A percentile compares a stretch with the other conserved stretches of the same genome.
phyloP scores from a whole-genome alignment of 2,113 vertebrate genomes.

The Rhineura floridana region DNA sequence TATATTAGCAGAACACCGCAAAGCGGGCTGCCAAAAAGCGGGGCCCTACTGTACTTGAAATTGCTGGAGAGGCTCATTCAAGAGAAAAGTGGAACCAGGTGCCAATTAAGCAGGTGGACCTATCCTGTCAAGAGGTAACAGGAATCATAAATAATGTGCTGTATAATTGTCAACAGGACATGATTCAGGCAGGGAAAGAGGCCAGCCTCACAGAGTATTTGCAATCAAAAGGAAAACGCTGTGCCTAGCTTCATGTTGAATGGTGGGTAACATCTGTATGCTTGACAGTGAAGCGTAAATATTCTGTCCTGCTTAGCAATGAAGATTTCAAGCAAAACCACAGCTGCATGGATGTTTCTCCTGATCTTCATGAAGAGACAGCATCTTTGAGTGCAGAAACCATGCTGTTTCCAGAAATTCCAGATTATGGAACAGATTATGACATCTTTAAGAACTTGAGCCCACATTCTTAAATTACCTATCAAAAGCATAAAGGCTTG shows the following conservation, averaged over 20 bases:
- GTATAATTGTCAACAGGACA: neutral
- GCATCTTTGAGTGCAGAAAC: no score
- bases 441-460: neutral
- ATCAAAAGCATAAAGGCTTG: neutral
- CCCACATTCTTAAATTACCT: neutral
- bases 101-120: no score
- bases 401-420: neutral
- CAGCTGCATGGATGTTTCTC: neutral
- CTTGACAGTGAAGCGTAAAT: accelerated
- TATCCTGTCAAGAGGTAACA: neutral
- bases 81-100: neutral
- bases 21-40: no score
- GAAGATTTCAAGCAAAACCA: neutral
- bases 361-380: neutral
- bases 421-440: neutral
- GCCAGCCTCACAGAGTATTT: neutral
- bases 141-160: neutral
- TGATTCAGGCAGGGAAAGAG: neutral
- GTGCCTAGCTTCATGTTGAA: no score
- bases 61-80: neutral
- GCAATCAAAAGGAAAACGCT: neutral
- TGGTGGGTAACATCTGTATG: neutral
- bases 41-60: no score
- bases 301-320: neutral
- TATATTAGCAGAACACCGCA: no score